These are phyloP conservation scores for Merodon equestris DNA, from an alignment of 2,888 invertebrate genomes.

Conservation along the genomic window DNA sequence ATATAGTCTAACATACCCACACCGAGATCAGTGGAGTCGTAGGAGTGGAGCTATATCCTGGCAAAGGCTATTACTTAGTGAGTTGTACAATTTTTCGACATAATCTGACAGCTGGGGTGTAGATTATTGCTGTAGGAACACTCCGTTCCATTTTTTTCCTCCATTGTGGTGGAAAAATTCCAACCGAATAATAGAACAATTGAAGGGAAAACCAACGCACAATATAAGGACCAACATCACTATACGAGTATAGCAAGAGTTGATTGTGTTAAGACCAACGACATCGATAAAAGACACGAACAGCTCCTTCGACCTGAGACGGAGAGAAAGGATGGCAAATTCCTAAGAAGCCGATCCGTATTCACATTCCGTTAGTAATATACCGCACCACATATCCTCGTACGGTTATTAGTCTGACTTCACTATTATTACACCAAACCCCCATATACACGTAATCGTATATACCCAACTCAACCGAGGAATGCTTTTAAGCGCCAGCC, in stretches of 20 bases:
- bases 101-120: constrained; percentile 64
- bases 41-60: constrained; percentile 57
- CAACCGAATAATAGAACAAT: constrained; percentile 45
- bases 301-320: neutral
- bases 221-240: too few species aligned
- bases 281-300: constrained; percentile 48
- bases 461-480: constrained; percentile 40
- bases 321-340: constrained; percentile 36
- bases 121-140: constrained; percentile 29
- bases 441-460: constrained; percentile 3
- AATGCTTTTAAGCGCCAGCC: constrained; percentile 63
- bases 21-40: constrained; percentile 60
- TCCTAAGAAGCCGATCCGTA: constrained; percentile 61
- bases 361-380: constrained; percentile 61
- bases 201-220: constrained; percentile 43
- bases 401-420: constrained; percentile 65
- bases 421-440: constrained; percentile 45
- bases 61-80: constrained; percentile 58
- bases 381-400: constrained; percentile 15
- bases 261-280: neutral
- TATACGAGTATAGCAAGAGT: too few species aligned
- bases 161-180: constrained; percentile 17
- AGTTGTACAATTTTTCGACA: constrained; percentile 65
- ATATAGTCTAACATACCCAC: neutral
- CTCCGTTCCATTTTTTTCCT: neutral